Base-by-base conservation (phyloP, 2,113 vertebrate species). In the Pollimyrus isidori region DNA sequence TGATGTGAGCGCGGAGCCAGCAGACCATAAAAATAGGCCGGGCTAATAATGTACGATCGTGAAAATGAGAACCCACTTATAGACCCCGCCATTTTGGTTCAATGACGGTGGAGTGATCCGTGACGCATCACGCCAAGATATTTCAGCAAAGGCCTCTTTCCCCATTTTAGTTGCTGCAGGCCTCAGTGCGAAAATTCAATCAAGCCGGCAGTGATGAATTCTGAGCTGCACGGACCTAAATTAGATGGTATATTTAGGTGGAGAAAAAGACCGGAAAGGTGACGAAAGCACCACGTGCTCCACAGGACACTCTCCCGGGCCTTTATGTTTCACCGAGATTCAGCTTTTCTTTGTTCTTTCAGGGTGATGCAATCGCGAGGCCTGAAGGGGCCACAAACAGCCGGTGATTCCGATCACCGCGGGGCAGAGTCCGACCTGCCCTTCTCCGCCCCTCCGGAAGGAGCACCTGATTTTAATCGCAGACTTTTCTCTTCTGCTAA, bases 351-450 rank as follows among this genome's bases (percentile, higher is more conserved):
- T 26, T 65, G 62, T 13, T 65, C n/a, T 30, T 65, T 26, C 30
- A 30, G 10, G 21, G 30, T 89, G 85, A 89, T 80, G 89, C 58
- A 87, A 89, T 35, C 49, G 3, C 35, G 30, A 13, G 56, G 52
- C 80, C 65, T 50, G 58, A 65, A 87, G 30, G 3, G 46, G 45
- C 85, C 48, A 21, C 69, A 80, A 87, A 80, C 26, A 52, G 10
- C 3, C 30, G 3, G 5, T 26, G n/a, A 2, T 0, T 7, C 69
- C 39, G 19, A 19, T 15, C 35, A 39, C 7, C 15, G 9, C 30
- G 17, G 4, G 4, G 19, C 35, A 39, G 69, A 76, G 42, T 17
- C 69, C 7, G 35, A 42, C 69, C 69, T 17, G 35, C 15, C 6
- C 69, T 19, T 80, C 73, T 80, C 73, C 1, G 17, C 73, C 35